Conservation (phyloP, 2,113 vertebrate genomes). For the Mohoua ochrocephala region DNA sequence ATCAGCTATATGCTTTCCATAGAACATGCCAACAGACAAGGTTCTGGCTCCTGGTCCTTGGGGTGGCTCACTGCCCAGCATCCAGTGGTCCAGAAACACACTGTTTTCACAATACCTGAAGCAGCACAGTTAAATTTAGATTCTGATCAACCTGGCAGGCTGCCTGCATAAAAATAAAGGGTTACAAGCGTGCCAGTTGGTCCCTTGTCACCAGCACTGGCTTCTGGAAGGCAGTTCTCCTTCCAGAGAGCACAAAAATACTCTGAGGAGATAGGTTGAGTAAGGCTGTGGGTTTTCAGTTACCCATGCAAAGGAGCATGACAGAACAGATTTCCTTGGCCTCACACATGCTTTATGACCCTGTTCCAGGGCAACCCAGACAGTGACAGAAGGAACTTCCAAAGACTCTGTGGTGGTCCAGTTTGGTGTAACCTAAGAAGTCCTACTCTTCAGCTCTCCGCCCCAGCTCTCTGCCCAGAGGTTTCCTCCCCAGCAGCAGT, state of each 20-base stretch:
- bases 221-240: conserved; percentile 2
- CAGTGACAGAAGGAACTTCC: conserved; percentile 18
- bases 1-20: conserved; percentile 41
- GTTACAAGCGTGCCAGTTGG: neutral
- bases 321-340: conserved; percentile 37
- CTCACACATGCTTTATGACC: neutral
- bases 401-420: conserved; percentile 30
- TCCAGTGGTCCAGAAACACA: conserved; percentile 33
- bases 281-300: neutral
- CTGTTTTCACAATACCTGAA: conserved; percentile 41
- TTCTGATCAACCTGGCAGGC: neutral
- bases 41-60: conserved; percentile 13
- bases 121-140: conserved; percentile 18
- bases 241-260: neutral
- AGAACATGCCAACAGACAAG: conserved; percentile 31
- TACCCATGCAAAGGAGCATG: conserved; percentile 19
- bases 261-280: neutral
- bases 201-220: neutral
- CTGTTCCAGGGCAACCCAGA: conserved; percentile 17
- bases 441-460: neutral
- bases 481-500: conserved; percentile 22
- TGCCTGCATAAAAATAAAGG: neutral
- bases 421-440: conserved; percentile 32
- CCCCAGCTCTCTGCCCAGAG: neutral
- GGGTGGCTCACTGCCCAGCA: conserved; percentile 24